A percentile compares a stretch with the other conserved stretches of the same genome.
These are phyloP conservation scores for Beroe ovata DNA, from an alignment of 37 sponge, comb jelly and placozoan species.

Conservation along the genomic window DNA sequence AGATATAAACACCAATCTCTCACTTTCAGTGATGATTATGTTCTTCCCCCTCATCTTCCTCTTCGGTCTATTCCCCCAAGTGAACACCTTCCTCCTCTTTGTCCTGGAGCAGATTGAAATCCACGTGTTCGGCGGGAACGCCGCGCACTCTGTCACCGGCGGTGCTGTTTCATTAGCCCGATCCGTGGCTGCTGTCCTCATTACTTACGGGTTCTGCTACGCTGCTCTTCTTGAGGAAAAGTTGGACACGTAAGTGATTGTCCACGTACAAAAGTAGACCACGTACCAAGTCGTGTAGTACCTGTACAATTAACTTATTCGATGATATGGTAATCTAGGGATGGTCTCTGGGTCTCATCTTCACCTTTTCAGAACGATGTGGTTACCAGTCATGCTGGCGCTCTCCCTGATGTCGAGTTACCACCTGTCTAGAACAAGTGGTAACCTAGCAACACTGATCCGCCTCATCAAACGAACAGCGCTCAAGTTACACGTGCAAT, in stretches of 20 bases:
- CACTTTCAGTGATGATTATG: slow-evolving; percentile 75
- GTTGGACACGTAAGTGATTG: slow-evolving; percentile 57
- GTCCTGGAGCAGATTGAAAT: slow-evolving; percentile 87
- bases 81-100: slow-evolving; percentile 85
- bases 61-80: slow-evolving; percentile 82
- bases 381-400: slow-evolving; percentile 62
- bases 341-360: too few species aligned
- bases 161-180: background rate
- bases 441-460: slow-evolving; percentile 75
- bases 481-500: slow-evolving; percentile 52
- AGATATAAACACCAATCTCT: too few species aligned
- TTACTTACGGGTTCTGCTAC: slow-evolving; percentile 48
- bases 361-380: slow-evolving; percentile 48
- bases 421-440: slow-evolving; percentile 75
- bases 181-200: slow-evolving; percentile 2
- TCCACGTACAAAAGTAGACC: too few species aligned
- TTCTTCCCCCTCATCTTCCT: slow-evolving; percentile 80
- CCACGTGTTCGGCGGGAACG: slow-evolving; percentile 83
- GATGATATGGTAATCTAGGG: too few species aligned
- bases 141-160: slow-evolving; percentile 38
- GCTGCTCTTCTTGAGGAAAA: slow-evolving; percentile 15
- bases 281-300: too few species aligned
- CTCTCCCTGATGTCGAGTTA: slow-evolving; percentile 66
- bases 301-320: too few species aligned
- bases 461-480: slow-evolving; percentile 64